Percentiles rank a stretch among this genome's conserved stretches.
These are phyloP conservation scores for Pholis gunnellus DNA, from an alignment of 2,113 vertebrate species.

Conservation along the genomic window DNA sequence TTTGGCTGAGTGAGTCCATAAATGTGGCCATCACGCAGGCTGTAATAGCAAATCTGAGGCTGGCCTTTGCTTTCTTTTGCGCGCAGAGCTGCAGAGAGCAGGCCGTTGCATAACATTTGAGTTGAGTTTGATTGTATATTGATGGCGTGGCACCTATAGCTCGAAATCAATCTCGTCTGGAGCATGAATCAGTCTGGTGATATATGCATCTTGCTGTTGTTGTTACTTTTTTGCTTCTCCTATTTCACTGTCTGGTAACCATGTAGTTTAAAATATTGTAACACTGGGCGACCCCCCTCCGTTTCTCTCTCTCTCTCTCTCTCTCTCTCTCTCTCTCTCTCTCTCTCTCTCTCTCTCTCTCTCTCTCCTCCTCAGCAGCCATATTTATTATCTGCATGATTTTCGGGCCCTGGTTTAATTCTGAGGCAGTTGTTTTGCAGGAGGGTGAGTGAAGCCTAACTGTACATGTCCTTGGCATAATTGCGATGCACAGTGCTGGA, in stretches of 20 bases:
- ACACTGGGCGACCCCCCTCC: conserved; percentile 1
- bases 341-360: background rate
- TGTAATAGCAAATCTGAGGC: conserved; percentile 55
- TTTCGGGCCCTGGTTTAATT: conserved; percentile 87
- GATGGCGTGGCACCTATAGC: conserved; percentile 81
- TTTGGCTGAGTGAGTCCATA: conserved; percentile 44
- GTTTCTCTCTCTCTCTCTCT: too few relatives aligned
- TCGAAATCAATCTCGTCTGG: conserved; percentile 88
- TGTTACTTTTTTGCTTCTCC: conserved; percentile 83
- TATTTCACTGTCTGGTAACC: conserved; percentile 74
- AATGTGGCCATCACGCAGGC: conserved; percentile 49
- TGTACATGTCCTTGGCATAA: conserved; percentile 98
- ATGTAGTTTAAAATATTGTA: conserved; percentile 72
- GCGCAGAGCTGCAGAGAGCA: conserved; percentile 79
- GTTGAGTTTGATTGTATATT: conserved; percentile 87
- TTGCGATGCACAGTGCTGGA: conserved; percentile 94
- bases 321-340: conserved; percentile 15
- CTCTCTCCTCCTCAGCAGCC: conserved; percentile 73
- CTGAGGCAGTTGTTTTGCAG: conserved; percentile 92
- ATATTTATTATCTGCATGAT: conserved; percentile 86
- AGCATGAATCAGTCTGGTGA: conserved; percentile 85
- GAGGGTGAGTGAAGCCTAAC: conserved; percentile 96
- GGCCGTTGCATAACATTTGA: conserved; percentile 86
- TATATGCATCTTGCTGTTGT: conserved; percentile 71
- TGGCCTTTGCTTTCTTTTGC: conserved; percentile 73